Percentiles rank a stretch among this genome's conserved stretches.
phyloP scores from a whole-genome alignment of 2,888 invertebrate species.

The Silvanus unidentatus region DNA sequence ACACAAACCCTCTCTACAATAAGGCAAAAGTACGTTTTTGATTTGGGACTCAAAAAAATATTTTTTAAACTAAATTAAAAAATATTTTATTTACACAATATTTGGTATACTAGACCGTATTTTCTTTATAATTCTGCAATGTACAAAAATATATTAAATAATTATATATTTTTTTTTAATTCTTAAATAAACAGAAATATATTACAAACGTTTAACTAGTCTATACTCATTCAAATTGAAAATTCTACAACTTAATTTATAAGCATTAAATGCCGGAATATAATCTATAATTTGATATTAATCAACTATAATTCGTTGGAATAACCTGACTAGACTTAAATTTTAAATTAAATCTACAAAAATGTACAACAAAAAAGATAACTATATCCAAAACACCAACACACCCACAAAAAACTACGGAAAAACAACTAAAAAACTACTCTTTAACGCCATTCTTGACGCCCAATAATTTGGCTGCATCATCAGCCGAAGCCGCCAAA shows the following conservation, averaged over 20 bases:
- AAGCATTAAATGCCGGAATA: slow-evolving; percentile 21
- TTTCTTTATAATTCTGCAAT: slow-evolving; percentile 33
- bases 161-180: slow-evolving; percentile 10
- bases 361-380: slow-evolving; percentile 3
- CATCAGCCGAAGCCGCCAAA: slow-evolving; percentile 75
- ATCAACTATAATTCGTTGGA: slow-evolving; percentile 40
- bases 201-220: slow-evolving; percentile 31
- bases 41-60: background rate
- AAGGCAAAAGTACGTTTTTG: too few relatives aligned
- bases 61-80: slow-evolving; percentile 14
- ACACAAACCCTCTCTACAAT: too few relatives aligned
- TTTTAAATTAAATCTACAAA: slow-evolving; percentile 1
- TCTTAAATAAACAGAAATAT: slow-evolving; percentile 9
- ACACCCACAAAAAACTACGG: slow-evolving; percentile 5
- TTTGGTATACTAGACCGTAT: slow-evolving; percentile 49
- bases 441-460: slow-evolving; percentile 53
- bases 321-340: slow-evolving; percentile 42
- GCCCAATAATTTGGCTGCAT: slow-evolving; percentile 81
- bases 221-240: slow-evolving; percentile 28
- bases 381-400: background rate
- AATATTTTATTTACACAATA: slow-evolving; percentile 15
- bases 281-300: background rate
- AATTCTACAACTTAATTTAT: slow-evolving; percentile 11
- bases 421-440: slow-evolving; percentile 17
- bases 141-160: slow-evolving; percentile 38